Evolutionary conservation across 2,888 invertebrate genomes (phyloP), one percentile per base, ranked within the genome.

Genomic region (Poecilus cupreus): DNA sequence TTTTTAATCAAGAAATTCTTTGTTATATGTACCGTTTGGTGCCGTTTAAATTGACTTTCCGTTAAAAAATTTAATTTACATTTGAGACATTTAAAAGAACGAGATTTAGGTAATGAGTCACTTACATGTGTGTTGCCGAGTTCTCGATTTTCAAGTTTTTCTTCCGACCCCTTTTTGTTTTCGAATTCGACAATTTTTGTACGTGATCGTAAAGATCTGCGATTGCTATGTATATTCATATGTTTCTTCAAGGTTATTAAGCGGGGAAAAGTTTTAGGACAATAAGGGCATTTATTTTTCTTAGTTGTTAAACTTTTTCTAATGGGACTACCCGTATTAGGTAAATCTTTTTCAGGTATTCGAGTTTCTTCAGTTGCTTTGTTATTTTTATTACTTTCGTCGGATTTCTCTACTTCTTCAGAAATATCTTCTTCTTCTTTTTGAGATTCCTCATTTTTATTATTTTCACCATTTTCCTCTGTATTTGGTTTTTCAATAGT

Each of bases 191-290:
- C 24, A 32, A 16, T 26, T 10, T 51, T 82, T 75, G 70, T 75
- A 64, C 49, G 13, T 24, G 82, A 57, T 32, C 60, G 6, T 22
- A 64, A 26, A 80, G 70, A 78, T 80, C 75, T 11, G 10, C 74
- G 51, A 26, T 13, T 64, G 32, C 13, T 88, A 83, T 89, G 88
- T 82, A 86, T 87, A 72, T 88, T 87, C 82, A 88, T 85, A 82
- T 89, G 89, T 32, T 87, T 88, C 82, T 86, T 87, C 57, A 89
- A 85, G 75, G 88, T 87, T 54, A 88, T 87, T 74, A 86, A 85
- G 84, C 87, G 88, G n/a, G 88, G 87, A 83, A 89, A 89, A 2
- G 87, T 85, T 84, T 89, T 88, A 0, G 87, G 83, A 83, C 89
- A 89, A 77, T 87, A 85, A 0, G 87, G 85, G 82, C 89, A 89